Evolutionary conservation across 2,888 invertebrate genomes (phyloP), one percentile per base, ranked within the genome.

Genomic region (Agriopis aurantiaria): DNA sequence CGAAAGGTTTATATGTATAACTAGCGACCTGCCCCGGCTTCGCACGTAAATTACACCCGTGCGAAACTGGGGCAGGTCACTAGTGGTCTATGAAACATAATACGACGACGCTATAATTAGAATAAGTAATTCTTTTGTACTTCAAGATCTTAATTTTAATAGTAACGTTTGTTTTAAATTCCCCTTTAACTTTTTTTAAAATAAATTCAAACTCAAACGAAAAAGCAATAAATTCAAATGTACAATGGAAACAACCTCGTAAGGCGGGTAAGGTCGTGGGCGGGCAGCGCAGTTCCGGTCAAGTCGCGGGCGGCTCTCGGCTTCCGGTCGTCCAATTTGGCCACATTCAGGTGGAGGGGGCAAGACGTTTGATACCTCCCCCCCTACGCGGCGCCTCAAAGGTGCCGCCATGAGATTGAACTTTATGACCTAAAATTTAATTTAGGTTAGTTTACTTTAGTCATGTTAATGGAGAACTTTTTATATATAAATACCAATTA

Each of bases 261-360:
- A 86, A 89, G 90, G 89, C 88, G 89, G 88, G 87, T 81, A 78
- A 84, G 78, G 71, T 64, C 84, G 84, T 83, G 85, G 87, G 87
- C 85, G 87, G 88, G 86, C 81, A 88, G 86, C 83, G 80, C 83
- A 86, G 89, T 92, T 93, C 93, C 93, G 93, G 93, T 93, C 93
- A 93, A 92, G 91, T 92, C 92, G 92, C 91, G 93, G 93, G 88
- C 90, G 89, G 86, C 85, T 83, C 86, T 85, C 87, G 88, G 87
- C 91, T 92, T 93, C 93, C 93, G 93, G 82, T 84, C 86, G 86
- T 87, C 89, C 93, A 94, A 94, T 94, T 93, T 94, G 91, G 89
- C 88, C 92, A 91, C 92, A 94, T 94, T 94, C 93, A 93, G 75
- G 69, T 76, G 78, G 81, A 77, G 84, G 81, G 82, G 85, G 84